Evolutionary conservation across 1,140 invertebrate genomes (phyloP).

Genomic region (Lerema accius): DNA sequence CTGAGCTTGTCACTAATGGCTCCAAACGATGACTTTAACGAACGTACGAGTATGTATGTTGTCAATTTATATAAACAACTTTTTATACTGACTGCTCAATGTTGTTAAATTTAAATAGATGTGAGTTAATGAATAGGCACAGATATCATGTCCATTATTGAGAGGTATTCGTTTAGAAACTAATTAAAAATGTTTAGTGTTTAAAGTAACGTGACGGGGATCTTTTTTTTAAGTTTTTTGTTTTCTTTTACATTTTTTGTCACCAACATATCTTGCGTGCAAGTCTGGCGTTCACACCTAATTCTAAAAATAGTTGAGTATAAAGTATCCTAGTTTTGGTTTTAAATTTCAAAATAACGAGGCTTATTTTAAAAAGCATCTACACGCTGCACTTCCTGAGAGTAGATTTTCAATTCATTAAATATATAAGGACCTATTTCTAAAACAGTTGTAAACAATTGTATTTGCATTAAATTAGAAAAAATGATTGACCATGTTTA

Average conservation of each 20-base stretch:
- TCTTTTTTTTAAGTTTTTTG: too few relatives aligned
- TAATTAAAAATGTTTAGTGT: not conserved
- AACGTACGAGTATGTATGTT: slow-evolving; percentile 4
- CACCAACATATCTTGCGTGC: not conserved
- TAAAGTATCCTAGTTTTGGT: not conserved
- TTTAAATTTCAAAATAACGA: not conserved
- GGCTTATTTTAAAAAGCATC: not conserved
- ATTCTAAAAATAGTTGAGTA: not conserved
- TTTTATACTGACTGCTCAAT: too few relatives aligned
- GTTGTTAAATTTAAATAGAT: too few relatives aligned
- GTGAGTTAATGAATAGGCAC: too few relatives aligned
- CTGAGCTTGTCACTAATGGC: slow-evolving; percentile 21
- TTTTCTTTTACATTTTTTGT: too few relatives aligned
- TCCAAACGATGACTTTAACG: slow-evolving; percentile 27
- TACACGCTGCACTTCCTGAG: not conserved
- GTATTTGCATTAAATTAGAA: not conserved
- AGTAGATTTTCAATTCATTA: not conserved
- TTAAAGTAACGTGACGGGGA: too few relatives aligned
- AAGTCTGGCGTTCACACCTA: not conserved
- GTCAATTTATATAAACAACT: slow-evolving; percentile 15
- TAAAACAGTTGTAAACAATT: not conserved
- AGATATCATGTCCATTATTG: too few relatives aligned
- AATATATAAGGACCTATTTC: not conserved
- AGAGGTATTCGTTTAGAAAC: too few relatives aligned
- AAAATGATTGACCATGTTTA: too few relatives aligned